Evolutionary conservation across 2,113 vertebrate genomes (phyloP).

Genomic region (Mastomys natalensis): DNA sequence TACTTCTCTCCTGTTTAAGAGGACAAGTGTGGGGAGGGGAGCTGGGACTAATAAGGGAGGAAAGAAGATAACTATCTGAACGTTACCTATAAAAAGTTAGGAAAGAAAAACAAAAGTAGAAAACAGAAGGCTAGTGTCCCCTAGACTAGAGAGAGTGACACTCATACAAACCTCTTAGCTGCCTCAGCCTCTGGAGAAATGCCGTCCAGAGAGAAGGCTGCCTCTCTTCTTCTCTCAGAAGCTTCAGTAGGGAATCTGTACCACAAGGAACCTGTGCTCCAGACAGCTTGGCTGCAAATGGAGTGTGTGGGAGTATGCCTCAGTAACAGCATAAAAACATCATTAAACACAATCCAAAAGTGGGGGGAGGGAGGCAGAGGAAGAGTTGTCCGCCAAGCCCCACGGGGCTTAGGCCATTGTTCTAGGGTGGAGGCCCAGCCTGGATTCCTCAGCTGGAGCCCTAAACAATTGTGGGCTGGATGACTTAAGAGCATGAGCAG

Average conservation of each 20-base stretch:
- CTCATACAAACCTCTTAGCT: background rate
- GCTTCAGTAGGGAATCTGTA: background rate
- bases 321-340: constrained; percentile 54
- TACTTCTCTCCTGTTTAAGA: background rate
- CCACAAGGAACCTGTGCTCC: background rate
- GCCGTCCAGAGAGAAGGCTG: background rate
- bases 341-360: constrained; percentile 17
- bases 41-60: background rate
- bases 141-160: background rate
- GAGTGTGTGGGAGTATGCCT: constrained; percentile 34
- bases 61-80: background rate
- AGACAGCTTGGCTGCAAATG: background rate
- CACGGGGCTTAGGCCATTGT: constrained; percentile 1
- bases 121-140: background rate
- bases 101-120: background rate
- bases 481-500: background rate
- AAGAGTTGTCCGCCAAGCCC: background rate
- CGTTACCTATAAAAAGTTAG: background rate
- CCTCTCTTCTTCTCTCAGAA: background rate
- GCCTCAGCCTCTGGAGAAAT: background rate
- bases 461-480: background rate
- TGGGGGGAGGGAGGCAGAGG: background rate
- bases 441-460: background rate
- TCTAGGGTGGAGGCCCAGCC: background rate
- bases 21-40: background rate